phyloP scores from a whole-genome alignment of 2,113 vertebrate genomes.

The Eulacestoma nigropectus region DNA sequence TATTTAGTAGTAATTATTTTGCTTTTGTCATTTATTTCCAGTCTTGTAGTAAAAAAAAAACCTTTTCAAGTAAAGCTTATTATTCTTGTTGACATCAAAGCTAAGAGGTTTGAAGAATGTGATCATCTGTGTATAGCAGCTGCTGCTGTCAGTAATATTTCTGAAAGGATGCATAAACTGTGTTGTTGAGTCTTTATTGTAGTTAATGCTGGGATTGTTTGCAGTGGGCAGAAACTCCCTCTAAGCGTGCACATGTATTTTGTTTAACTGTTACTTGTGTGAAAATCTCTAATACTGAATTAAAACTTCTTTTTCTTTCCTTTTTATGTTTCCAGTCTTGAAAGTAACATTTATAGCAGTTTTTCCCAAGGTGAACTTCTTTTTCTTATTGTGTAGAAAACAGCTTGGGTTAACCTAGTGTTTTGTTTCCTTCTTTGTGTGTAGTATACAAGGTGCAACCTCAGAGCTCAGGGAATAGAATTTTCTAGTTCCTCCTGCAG shows the following conservation, averaged over 20 bases:
- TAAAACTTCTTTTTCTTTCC: neutral
- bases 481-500: neutral
- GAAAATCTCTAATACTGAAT: neutral
- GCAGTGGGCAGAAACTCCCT: neutral
- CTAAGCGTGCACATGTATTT: neutral
- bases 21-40: constrained; percentile 8
- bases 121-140: neutral
- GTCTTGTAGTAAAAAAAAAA: neutral
- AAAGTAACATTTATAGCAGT: neutral
- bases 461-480: neutral
- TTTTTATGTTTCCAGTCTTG: neutral
- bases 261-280: neutral
- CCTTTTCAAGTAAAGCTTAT: neutral
- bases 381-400: neutral
- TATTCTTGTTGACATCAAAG: constrained; percentile 26
- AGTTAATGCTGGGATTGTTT: neutral
- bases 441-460: neutral
- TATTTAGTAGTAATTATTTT: constrained; percentile 7
- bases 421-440: neutral
- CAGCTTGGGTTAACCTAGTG: neutral
- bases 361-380: neutral
- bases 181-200: neutral
- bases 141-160: neutral
- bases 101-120: neutral
- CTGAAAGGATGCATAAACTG: neutral